Evolutionary conservation across 2,888 invertebrate species (phyloP).

Genomic region (Lycia hirtaria): DNA sequence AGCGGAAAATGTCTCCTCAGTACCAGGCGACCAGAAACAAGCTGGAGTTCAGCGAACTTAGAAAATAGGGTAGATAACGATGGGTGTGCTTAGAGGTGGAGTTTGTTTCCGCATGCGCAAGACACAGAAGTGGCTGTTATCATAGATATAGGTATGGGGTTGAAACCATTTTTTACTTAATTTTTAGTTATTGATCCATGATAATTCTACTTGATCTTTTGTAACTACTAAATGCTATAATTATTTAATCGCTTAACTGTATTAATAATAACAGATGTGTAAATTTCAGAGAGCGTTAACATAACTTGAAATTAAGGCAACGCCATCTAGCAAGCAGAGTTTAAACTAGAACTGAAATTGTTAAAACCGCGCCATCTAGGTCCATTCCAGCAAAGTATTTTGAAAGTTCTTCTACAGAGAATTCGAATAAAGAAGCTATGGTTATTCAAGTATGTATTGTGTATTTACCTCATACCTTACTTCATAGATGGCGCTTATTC

Average conservation of each 20-base stretch:
- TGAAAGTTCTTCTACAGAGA: not conserved
- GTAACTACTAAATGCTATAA: no score
- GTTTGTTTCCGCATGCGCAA: conserved; percentile 50
- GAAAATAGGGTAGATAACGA: conserved; percentile 57
- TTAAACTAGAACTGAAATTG: not conserved
- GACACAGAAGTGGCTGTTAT: conserved; percentile 26
- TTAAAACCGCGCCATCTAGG: not conserved
- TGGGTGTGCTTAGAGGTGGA: conserved; percentile 59
- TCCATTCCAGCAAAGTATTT: not conserved
- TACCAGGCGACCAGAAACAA: conserved; percentile 68
- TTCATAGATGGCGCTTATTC: conserved; percentile 5
- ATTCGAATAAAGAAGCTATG: not conserved
- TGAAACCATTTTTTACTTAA: not conserved
- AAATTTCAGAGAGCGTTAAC: not conserved
- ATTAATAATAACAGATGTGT: no score
- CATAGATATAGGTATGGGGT: no score
- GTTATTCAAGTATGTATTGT: not conserved
- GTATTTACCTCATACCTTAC: not conserved
- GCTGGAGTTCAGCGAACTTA: conserved; percentile 35
- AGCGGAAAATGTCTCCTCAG: conserved; percentile 83
- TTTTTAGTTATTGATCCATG: no score
- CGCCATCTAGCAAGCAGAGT: not conserved
- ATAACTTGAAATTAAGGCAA: not conserved
- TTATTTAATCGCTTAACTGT: no score
- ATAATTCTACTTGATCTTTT: no score